Evolutionary conservation across 2,113 vertebrate species (phyloP), one percentile per base, ranked within the genome.

Genomic region (Podiceps cristatus): DNA sequence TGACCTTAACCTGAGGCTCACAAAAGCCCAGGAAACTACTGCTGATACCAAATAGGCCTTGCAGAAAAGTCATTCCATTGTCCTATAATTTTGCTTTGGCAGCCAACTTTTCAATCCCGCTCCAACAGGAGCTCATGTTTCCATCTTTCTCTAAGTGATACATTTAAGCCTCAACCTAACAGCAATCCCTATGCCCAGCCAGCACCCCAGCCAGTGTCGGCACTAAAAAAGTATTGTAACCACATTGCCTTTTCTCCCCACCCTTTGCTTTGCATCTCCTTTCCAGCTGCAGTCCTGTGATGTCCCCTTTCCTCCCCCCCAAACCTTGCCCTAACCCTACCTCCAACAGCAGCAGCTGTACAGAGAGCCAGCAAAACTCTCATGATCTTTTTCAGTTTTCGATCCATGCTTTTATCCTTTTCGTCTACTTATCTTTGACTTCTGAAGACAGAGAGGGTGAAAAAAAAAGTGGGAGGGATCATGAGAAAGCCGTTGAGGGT

Each of bases 361-460:
- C 33, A 55, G 40, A 96, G 95, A 92, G 27, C 29, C 68, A 92
- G 28, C 24, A 84, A 8, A 79, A 19, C 40, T 91, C 76, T 81
- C 82, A 90, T 84, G 69, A 64, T 90, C 44, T 93, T 96, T 96
- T 95, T 49, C 82, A 89, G 44, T 44, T 96, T 96, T 94, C 22
- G 49, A 16, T 88, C 22, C n/a, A 16, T 25, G 15, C 31, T 94
- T 96, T 91, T 50, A 85, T 94, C 31, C 47, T 87, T 95, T 96
- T 83, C 64, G 55, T 62, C 76, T 83, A 33, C 76, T 96, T 92
- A 89, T 94, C 88, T 95, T 93, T 0, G 8, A 93, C 62, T 86
- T 83, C 35, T 67, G 85, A 97, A 86, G 84, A 75, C 1, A 9
- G 53, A 8, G 42, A 18, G 17, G 9, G 19, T 19, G 23, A 6